Evolutionary conservation across 1,140 invertebrate species (phyloP).

Genomic region (Linepithema humile): DNA sequence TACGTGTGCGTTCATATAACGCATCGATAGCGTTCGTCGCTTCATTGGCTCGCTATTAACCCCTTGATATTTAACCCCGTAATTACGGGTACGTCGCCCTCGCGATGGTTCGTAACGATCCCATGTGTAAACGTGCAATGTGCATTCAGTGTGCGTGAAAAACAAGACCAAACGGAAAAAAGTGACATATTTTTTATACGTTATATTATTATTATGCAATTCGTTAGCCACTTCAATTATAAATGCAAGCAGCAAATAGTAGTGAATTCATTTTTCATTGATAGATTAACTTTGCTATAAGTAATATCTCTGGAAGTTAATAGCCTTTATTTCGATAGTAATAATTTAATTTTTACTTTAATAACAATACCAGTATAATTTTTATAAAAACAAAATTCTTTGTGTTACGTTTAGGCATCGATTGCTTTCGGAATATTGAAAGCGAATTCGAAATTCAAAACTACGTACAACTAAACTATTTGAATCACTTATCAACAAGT

Average conservation of each 20-base stretch:
- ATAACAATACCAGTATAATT: not conserved
- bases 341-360: not conserved
- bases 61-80: conserved; percentile 81
- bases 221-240: not conserved
- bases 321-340: not conserved
- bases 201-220: not conserved
- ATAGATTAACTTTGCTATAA: not conserved
- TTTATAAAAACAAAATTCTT: not conserved
- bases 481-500: not conserved
- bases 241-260: not conserved
- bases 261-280: not conserved
- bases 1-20: conserved; percentile 24
- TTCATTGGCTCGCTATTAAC: conserved; percentile 79
- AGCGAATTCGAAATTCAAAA: no score
- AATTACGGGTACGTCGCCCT: conserved; percentile 76
- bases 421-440: no score
- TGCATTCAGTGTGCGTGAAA: conserved; percentile 12
- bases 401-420: no score
- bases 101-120: conserved; percentile 20
- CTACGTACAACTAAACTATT: no score
- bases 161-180: not conserved
- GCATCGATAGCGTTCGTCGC: conserved; percentile 51
- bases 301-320: not conserved
- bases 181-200: not conserved
- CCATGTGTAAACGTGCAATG: not conserved